Conservation (phyloP, 2,888 invertebrate species). For the Antheraea yamamai region DNA sequence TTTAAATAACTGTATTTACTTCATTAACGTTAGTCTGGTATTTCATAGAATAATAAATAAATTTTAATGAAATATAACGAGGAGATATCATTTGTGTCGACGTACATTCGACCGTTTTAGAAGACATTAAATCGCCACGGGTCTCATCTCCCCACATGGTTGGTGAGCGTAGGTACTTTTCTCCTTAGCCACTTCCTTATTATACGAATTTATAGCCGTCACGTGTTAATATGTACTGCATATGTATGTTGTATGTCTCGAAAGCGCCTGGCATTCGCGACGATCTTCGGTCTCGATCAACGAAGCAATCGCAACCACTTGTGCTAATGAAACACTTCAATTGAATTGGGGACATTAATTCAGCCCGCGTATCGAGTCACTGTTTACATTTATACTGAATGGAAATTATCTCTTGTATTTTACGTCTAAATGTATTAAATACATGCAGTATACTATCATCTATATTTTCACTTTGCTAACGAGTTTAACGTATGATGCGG, state of each 20-base stretch:
- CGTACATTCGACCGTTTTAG: slow-evolving; percentile 1
- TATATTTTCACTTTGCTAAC: not conserved
- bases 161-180: slow-evolving; percentile 22
- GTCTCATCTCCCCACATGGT: slow-evolving; percentile 14
- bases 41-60: not conserved
- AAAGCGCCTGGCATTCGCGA: slow-evolving; percentile 60
- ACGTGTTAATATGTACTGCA: slow-evolving; percentile 32
- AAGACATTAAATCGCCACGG: not conserved
- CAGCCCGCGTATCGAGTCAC: slow-evolving; percentile 59
- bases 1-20: no score
- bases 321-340: slow-evolving; percentile 81
- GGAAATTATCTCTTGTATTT: slow-evolving; percentile 15
- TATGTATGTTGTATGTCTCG: slow-evolving; percentile 21
- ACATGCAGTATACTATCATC: not conserved
- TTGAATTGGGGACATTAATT: slow-evolving; percentile 82
- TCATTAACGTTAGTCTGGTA: no score
- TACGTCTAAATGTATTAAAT: slow-evolving; percentile 22
- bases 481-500: not conserved
- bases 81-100: not conserved
- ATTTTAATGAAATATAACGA: not conserved
- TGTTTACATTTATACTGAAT: slow-evolving; percentile 55
- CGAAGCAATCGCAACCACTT: slow-evolving; percentile 82
- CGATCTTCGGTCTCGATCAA: slow-evolving; percentile 63
- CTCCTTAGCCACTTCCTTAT: slow-evolving; percentile 34
- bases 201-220: slow-evolving; percentile 39